A percentile compares a stretch with the other conserved stretches of the same genome.
phyloP scores from a whole-genome alignment of 23 tunicate genomes.

The Styela clava region DNA sequence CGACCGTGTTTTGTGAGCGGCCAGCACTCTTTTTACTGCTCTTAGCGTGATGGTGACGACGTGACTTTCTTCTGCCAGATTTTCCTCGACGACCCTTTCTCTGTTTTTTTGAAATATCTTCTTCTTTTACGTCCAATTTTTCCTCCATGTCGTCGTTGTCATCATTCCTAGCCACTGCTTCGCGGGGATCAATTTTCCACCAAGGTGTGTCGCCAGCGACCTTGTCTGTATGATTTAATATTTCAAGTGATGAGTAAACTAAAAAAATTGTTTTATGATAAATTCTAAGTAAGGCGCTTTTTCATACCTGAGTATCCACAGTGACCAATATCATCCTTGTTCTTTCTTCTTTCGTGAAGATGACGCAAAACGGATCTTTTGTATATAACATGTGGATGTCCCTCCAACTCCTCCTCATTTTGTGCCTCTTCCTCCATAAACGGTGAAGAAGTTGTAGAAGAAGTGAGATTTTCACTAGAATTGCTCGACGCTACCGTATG shows the following conservation, averaged over 20 bases:
- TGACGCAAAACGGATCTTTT: slow-evolving; percentile 59
- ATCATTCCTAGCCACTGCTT: not conserved
- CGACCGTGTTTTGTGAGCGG: slow-evolving; percentile 21
- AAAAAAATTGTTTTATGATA: no score
- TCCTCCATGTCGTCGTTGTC: not conserved
- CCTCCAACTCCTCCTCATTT: slow-evolving; percentile 32
- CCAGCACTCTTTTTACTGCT: slow-evolving; percentile 32
- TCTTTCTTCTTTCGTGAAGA: slow-evolving; percentile 45
- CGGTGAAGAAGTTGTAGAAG: slow-evolving; percentile 27
- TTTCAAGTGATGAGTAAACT: no score
- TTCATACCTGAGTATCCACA: slow-evolving; percentile 66
- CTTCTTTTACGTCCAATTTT: not conserved
- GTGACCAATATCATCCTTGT: slow-evolving; percentile 51
- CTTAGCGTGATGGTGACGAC: slow-evolving; percentile 43
- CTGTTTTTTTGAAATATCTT: not conserved
- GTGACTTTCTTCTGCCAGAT: not conserved
- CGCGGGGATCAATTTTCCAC: slow-evolving; percentile 68
- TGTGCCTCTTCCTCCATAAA: slow-evolving; percentile 18
- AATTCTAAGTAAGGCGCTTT: no score
- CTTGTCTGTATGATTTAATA: slow-evolving; percentile 33
- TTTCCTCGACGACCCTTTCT: not conserved
- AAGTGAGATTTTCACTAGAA: not conserved
- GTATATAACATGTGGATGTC: slow-evolving; percentile 84
- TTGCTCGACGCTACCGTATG: slow-evolving; percentile 36
- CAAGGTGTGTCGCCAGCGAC: slow-evolving; percentile 63